Conservation (phyloP, 2,113 vertebrate genomes). For the Erythrocercus mccallii region DNA sequence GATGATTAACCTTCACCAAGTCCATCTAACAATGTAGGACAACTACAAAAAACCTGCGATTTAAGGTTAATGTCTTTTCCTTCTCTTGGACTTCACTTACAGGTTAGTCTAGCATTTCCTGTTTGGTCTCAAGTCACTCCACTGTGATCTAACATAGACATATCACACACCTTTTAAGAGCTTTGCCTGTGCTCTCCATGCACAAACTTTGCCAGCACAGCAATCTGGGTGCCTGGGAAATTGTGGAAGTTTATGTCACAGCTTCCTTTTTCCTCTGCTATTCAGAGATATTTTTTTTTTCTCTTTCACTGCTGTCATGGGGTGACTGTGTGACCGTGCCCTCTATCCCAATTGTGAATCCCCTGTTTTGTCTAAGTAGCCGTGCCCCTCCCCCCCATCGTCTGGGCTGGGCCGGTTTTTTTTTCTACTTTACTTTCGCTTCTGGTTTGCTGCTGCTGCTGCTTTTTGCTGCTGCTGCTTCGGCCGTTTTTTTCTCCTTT, state of each 20-base stretch:
- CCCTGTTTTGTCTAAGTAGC: no score
- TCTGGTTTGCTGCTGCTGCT: no score
- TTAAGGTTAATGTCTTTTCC: background rate
- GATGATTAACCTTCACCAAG: background rate
- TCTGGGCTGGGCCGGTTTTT: no score
- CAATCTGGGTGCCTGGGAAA: background rate
- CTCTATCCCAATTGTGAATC: no score
- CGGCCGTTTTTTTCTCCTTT: no score
- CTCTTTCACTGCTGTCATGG: no score
- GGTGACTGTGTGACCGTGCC: no score
- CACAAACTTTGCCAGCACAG: background rate
- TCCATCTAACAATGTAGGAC: background rate
- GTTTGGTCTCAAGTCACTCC: background rate
- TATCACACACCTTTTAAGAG: background rate
- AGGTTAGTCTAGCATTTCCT: background rate
- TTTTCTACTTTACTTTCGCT: no score
- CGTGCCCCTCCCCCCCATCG: no score
- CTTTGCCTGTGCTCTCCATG: background rate
- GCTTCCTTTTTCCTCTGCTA: background rate
- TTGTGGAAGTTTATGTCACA: background rate
- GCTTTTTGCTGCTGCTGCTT: no score
- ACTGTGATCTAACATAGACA: background rate
- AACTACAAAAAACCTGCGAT: background rate
- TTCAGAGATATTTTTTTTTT: background rate
- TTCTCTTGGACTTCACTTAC: background rate